Percentiles rank a stretch among this genome's conserved stretches.
phyloP scores from a whole-genome alignment of 2,888 invertebrate genomes.

The Xestoiulus laeticollis region DNA sequence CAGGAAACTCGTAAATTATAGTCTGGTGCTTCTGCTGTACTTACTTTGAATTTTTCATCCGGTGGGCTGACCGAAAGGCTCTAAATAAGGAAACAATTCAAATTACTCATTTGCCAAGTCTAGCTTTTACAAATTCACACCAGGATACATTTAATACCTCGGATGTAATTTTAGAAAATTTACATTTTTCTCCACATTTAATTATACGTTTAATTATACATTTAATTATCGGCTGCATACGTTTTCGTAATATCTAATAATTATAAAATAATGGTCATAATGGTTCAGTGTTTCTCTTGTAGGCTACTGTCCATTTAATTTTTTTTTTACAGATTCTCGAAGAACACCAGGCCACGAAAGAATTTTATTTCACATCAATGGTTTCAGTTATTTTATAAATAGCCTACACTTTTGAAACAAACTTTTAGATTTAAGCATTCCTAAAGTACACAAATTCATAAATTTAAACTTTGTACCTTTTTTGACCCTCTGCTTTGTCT shows the following conservation, averaged over 20 bases:
- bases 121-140: not conserved
- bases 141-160: not conserved
- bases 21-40: not conserved
- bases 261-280: too few relatives aligned
- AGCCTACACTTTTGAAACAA: not conserved
- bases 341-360: too few relatives aligned
- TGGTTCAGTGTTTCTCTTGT: too few relatives aligned
- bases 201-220: too few relatives aligned
- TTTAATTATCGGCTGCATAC: too few relatives aligned
- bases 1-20: not conserved
- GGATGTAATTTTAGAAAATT: not conserved
- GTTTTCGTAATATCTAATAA: too few relatives aligned
- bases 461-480: not conserved
- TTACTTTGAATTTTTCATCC: conserved; percentile 25
- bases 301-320: too few relatives aligned
- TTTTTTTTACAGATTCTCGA: too few relatives aligned
- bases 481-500: conserved; percentile 1
- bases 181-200: not conserved
- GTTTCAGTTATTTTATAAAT: not conserved
- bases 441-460: not conserved
- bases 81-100: not conserved
- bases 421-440: not conserved
- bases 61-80: conserved; percentile 2
- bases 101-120: not conserved
- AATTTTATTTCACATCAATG: not conserved